Evolutionary conservation across 2,888 invertebrate species (phyloP).

Genomic region (Drosophila greeni): DNA sequence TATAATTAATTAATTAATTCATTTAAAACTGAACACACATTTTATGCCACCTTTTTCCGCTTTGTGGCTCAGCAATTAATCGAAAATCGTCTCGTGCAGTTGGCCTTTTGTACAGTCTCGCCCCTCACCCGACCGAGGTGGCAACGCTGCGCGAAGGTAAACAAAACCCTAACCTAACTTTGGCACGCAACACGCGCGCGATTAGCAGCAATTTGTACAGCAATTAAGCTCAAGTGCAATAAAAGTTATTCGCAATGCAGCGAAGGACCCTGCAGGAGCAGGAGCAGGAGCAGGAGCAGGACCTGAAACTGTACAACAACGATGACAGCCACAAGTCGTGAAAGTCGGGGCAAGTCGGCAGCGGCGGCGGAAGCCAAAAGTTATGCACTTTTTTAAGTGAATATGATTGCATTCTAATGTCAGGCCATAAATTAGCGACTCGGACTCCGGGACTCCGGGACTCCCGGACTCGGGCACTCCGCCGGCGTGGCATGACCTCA

Average conservation of each 20-base stretch:
- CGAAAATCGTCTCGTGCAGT: not conserved
- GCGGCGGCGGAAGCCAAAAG: slow-evolving; percentile 51
- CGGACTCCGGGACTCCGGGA: slow-evolving; percentile 20
- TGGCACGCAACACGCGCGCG: slow-evolving; percentile 24
- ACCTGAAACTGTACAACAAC: slow-evolving; percentile 4
- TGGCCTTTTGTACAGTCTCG: slow-evolving; percentile 3
- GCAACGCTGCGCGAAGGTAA: slow-evolving; percentile 15
- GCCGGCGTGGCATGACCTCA: slow-evolving; percentile 30
- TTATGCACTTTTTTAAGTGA: slow-evolving; percentile 69
- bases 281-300: not conserved
- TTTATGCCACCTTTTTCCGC: not conserved
- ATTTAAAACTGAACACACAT: too few species aligned
- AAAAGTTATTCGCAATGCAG: slow-evolving; percentile 29
- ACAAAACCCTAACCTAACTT: slow-evolving; percentile 3
- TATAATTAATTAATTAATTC: too few species aligned
- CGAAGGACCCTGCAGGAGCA: not conserved
- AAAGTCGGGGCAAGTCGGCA: slow-evolving; percentile 9
- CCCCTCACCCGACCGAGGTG: not conserved
- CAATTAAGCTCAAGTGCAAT: slow-evolving; percentile 44
- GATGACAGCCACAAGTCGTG: slow-evolving; percentile 18
- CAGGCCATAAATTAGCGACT: slow-evolving; percentile 67
- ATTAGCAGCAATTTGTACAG: slow-evolving; percentile 42
- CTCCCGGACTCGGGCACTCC: slow-evolving; percentile 1
- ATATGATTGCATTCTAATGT: slow-evolving; percentile 72
- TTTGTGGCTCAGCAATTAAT: not conserved